These are phyloP conservation scores for Staurois parvus DNA, from an alignment of 2,797 vertebrate genomes.

Conservation along the genomic window DNA sequence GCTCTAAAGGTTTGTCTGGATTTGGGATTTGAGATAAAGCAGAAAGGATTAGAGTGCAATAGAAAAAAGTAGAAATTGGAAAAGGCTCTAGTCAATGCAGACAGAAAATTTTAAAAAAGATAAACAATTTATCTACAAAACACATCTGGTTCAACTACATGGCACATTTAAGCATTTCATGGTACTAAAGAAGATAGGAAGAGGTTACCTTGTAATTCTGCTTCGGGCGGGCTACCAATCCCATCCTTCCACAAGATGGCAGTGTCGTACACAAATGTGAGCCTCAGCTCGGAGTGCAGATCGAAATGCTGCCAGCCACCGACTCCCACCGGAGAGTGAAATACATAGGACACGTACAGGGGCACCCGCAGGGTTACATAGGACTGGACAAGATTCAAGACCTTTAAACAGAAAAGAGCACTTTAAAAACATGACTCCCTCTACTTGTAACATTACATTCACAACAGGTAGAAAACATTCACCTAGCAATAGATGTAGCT, in stretches of 20 bases:
- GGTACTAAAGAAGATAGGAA: not conserved
- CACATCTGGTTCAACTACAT: not conserved
- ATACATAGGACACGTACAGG: conserved; percentile 92
- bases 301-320: conserved; percentile 97
- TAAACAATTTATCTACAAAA: not conserved
- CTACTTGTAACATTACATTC: not conserved
- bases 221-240: conserved; percentile 90
- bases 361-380: conserved; percentile 93
- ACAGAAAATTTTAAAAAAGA: not conserved
- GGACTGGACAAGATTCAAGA: conserved; percentile 93
- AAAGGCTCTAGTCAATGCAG: no score
- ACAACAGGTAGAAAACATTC: not conserved
- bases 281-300: conserved; percentile 89
- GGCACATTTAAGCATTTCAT: not conserved
- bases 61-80: not conserved
- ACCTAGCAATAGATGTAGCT: no score
- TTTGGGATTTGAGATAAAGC: no score
- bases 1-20: no score
- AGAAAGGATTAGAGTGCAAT: no score
- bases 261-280: conserved; percentile 96
- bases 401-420: conserved; percentile 73
- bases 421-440: not conserved
- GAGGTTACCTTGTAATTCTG: conserved; percentile 86
- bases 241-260: conserved; percentile 95
- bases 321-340: conserved; percentile 87